Evolutionary conservation across 2,113 vertebrate species (phyloP).

Genomic region (Coryphaenoides rupestris): DNA sequence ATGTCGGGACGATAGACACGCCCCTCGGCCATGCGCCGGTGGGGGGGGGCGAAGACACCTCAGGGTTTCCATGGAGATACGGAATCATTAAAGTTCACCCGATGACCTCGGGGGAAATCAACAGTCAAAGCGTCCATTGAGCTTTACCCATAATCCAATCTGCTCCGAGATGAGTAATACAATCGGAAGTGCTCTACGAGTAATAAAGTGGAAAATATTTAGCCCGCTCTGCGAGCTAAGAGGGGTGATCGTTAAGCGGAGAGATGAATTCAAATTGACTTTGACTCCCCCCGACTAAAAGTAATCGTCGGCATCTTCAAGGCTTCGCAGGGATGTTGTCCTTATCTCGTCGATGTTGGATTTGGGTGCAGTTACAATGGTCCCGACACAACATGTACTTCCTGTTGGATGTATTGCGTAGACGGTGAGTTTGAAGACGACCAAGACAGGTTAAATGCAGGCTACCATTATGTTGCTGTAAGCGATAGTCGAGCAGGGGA

Average conservation of each 20-base stretch:
- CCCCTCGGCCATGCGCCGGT: constrained; percentile 22
- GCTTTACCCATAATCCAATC: constrained; percentile 56
- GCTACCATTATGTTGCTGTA: no score
- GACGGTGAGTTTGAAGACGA: no score
- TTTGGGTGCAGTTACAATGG: no score
- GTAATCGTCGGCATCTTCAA: neutral
- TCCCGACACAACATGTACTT: no score
- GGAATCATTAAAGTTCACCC: constrained; percentile 69
- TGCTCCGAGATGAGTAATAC: constrained; percentile 55
- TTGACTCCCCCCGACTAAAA: constrained; percentile 3
- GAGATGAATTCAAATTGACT: constrained; percentile 48
- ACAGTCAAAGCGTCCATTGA: constrained; percentile 50
- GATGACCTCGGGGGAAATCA: constrained; percentile 65
- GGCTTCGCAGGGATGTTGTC: no score
- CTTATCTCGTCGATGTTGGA: no score
- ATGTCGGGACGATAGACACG: constrained; percentile 34
- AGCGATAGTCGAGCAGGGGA: no score
- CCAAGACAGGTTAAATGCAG: no score
- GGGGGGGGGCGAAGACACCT: constrained; percentile 30
- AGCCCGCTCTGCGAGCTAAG: constrained; percentile 47
- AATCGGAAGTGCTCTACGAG: constrained; percentile 56
- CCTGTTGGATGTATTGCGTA: no score
- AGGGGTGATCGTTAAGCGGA: constrained; percentile 37
- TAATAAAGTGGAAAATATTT: constrained; percentile 65
- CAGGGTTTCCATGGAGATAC: constrained; percentile 32